Evolutionary conservation across 2,113 vertebrate species (phyloP), one percentile per base, ranked within the genome.

Genomic region (Mionectes macconnelli): DNA sequence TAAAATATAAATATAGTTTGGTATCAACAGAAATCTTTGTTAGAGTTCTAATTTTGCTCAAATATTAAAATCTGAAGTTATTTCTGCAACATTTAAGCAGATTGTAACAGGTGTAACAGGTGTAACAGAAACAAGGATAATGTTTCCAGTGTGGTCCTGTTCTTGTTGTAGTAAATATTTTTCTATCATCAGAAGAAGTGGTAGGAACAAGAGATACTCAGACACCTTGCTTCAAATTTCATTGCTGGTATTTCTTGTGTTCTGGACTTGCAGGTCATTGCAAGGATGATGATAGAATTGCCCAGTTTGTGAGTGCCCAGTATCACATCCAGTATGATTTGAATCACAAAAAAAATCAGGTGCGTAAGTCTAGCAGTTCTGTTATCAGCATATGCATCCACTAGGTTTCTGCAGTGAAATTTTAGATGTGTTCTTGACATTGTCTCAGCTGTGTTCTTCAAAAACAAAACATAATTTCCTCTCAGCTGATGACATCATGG

Each of bases 401-500:
- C 10, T 13, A n/a, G 56, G 25, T 6, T 53, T 74, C 53, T 77
- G 37, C 0, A 4, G 14, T 69, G 44, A n/a, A 19, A 40, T 82
- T 91, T 84, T 53, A 44, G 24, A 44, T 8, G 9, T 10, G 9
- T 30, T 68, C 31, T 63, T 53, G 31, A 49, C 42, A 44, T 35
- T 44, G 13, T 44, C 16, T 64, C 22, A 66, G 13, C 14, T 50
- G 3, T 74, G 8, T 31, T 64, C 39, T 69, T 73, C 53, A 67
- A 91, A 73, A 62, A 3, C 7, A 45, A 72, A 55, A 10, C 6
- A 62, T 33, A 10, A 63, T 40, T 85, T 63, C 17, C 39, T 93
- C 8, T 25, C 27, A 73, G 28, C 27, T 59, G 59, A 23, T 40
- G 35, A 73, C 31, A n/a, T 19, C 0, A 0, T 37, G 12, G 3